Evolutionary conservation across 2,797 vertebrate species (phyloP), one percentile per base, ranked within the genome.

Genomic region (Siniperca undulata): DNA sequence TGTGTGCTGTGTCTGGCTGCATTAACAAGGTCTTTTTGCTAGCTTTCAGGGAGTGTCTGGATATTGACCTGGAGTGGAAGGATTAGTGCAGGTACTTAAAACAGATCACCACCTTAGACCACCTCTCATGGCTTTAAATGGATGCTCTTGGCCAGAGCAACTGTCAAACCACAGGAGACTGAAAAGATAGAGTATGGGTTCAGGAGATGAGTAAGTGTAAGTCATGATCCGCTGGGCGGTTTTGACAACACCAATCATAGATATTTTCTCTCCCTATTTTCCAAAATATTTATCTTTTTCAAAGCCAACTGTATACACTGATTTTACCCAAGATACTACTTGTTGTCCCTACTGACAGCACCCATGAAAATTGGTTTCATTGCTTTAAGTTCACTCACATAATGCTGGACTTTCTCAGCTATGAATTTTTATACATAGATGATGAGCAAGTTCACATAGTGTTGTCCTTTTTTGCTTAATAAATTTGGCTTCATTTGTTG

Each of bases 51-150:
- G 64, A 78, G 74, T 65, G 72, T 86, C 67, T 81, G 70, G 77
- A 67, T 85, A 64, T 86, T 90, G 89, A 83, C 81, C 77, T 91
- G 66, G 34, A 82, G 78, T 86, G 81, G 67, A 82, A 70, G 74
- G 90, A 92, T 91, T 88, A 88, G 72, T 62, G 74, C 73, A 82
- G 80, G 84, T 88, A 75, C 82, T 89, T 83, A 80, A 84, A 84
- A 84, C 40, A 74, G 85, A 88, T 81, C 77, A 74, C 34, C 7
- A 52, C 71, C 78, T 83, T 70, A 70, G 53, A 78, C 71, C 82
- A 72, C 75, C 46, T 83, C 68, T 71, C 62, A 14, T 48, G 53
- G 78, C 81, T 86, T 81, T 78, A 75, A 86, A 85, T 78, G 74
- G 77, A 61, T 64, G 53, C 55, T 82, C 69, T 66, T 55, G 76